phyloP scores from a whole-genome alignment of 2,888 invertebrate species.

The Thyatira batis region DNA sequence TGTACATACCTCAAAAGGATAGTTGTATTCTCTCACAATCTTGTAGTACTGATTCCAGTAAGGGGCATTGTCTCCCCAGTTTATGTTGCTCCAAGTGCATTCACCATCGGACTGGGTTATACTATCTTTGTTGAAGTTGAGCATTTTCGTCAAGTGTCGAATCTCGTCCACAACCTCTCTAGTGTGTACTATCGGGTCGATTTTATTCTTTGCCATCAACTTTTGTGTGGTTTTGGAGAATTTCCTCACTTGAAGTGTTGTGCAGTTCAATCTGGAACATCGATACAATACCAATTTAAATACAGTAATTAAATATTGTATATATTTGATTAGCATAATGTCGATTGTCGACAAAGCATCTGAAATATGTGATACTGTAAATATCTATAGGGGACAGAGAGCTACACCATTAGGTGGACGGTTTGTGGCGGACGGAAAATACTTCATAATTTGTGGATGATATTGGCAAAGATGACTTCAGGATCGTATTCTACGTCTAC shows the following conservation, averaged over 20 bases:
- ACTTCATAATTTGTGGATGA: too few species aligned
- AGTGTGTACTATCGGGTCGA: conserved; percentile 54
- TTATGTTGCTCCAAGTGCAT: conserved; percentile 62
- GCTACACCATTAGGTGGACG: too few species aligned
- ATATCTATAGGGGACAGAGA: too few species aligned
- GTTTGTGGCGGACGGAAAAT: too few species aligned
- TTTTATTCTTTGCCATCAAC: conserved; percentile 61
- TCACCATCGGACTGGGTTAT: conserved; percentile 26
- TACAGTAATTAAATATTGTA: too few species aligned
- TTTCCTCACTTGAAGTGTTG: conserved; percentile 63
- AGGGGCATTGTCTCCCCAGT: conserved; percentile 75
- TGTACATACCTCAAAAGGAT: conserved; percentile 71
- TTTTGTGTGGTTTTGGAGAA: conserved; percentile 69
- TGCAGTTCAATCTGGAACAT: conserved; percentile 65
- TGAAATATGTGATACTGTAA: too few species aligned
- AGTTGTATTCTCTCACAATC: conserved; percentile 60
- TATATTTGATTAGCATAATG: too few species aligned
- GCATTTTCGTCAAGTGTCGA: conserved; percentile 55
- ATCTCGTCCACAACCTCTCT: conserved; percentile 66
- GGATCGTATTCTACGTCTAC: too few species aligned
- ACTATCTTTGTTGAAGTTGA: conserved; percentile 55
- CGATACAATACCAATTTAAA: not conserved
- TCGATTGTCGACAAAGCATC: too few species aligned
- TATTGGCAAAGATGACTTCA: too few species aligned
- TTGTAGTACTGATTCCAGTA: conserved; percentile 77